Evolutionary conservation across 2,113 vertebrate genomes (phyloP).

Genomic region (Alligator sinensis): DNA sequence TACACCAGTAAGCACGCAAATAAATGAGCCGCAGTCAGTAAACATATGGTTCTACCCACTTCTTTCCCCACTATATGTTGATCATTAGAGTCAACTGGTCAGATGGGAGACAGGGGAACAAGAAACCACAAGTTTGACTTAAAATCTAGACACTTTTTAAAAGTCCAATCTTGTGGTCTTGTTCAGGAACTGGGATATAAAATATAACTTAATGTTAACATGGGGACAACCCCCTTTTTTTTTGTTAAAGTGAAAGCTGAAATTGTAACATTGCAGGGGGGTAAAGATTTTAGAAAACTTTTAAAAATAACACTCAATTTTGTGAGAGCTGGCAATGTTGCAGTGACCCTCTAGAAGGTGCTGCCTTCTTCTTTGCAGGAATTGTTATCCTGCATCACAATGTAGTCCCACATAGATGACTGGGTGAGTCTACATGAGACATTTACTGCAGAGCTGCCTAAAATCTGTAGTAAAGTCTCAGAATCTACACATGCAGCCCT

Average conservation of each 20-base stretch:
- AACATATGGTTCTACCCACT: neutral
- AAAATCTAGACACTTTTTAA: neutral
- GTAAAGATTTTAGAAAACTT: neutral
- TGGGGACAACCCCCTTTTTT: too few species aligned
- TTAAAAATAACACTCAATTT: neutral
- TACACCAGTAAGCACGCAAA: neutral
- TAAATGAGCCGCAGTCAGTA: neutral
- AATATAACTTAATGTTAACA: too few species aligned
- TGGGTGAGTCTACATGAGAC: too few species aligned
- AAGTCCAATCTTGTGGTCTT: too few species aligned
- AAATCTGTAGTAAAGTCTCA: too few species aligned
- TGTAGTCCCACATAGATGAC: neutral
- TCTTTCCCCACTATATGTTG: neutral
- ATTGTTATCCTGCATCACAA: neutral
- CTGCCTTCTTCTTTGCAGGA: neutral
- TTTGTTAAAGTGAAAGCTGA: neutral
- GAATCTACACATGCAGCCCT: too few species aligned
- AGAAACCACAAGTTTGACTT: neutral
- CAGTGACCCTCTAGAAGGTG: neutral
- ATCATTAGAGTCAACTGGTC: neutral
- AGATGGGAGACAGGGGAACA: neutral
- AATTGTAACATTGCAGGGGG: neutral
- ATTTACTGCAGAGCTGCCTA: too few species aligned
- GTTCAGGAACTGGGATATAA: too few species aligned
- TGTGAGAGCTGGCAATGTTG: fast-evolving